These are phyloP conservation scores for Brassicogethes aeneus DNA, from an alignment of 2,888 invertebrate genomes.

Conservation along the genomic window DNA sequence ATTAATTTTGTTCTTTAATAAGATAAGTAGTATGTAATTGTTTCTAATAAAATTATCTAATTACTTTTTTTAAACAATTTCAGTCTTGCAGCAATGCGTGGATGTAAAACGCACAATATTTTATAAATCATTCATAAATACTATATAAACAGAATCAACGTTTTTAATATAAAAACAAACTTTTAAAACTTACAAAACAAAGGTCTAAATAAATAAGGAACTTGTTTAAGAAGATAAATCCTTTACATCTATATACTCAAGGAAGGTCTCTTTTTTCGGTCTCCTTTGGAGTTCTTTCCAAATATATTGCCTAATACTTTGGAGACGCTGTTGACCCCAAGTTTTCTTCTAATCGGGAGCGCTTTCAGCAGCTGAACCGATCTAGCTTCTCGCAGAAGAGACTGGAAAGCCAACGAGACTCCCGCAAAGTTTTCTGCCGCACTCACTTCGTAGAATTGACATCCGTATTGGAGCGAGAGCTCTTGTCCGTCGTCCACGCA, in stretches of 20 bases:
- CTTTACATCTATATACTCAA: constrained; percentile 55
- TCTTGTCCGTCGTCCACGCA: constrained; percentile 75
- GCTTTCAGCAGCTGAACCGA: constrained; percentile 62
- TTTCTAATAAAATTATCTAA: too few relatives aligned
- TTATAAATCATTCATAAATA: too few relatives aligned
- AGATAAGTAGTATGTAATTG: too few relatives aligned
- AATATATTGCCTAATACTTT: constrained; percentile 74
- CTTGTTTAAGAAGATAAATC: not conserved
- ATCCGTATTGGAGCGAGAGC: constrained; percentile 64
- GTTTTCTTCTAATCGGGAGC: constrained; percentile 60
- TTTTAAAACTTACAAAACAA: not conserved
- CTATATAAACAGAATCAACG: too few relatives aligned
- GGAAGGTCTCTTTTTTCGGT: constrained; percentile 68
- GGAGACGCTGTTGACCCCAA: constrained; percentile 69
- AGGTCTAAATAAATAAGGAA: not conserved
- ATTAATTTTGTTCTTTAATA: too few relatives aligned
- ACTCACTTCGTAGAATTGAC: constrained; percentile 79
- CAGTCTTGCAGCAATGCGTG: too few relatives aligned
- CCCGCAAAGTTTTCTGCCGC: constrained; percentile 77
- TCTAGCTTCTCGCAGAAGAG: constrained; percentile 63
- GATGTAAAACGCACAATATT: too few relatives aligned
- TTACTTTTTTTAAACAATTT: too few relatives aligned
- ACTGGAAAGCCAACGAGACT: constrained; percentile 72
- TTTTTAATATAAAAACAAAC: not conserved
- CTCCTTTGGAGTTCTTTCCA: constrained; percentile 67